A percentile compares a stretch with the other conserved stretches of the same genome.
These are phyloP conservation scores for Cheilosia vulpina DNA, from an alignment of 2,888 invertebrate species.

Conservation along the genomic window DNA sequence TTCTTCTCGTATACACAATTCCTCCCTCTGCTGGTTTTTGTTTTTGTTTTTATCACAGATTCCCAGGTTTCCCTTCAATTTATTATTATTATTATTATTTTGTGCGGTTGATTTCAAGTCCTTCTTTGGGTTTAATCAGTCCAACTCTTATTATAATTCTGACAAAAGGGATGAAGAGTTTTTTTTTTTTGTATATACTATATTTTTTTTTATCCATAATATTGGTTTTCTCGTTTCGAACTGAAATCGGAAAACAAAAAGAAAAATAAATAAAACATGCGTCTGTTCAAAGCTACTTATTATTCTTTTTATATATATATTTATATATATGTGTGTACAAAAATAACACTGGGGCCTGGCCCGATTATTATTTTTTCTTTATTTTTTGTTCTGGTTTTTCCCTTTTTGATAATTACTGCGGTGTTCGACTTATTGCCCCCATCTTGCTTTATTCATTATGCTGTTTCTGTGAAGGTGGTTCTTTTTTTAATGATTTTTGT, in stretches of 20 bases:
- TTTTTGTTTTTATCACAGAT: conserved; percentile 63
- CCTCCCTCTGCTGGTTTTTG: conserved; percentile 41
- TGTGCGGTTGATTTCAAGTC: conserved; percentile 63
- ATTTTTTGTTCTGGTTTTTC: conserved; percentile 15
- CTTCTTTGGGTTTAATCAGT: conserved; percentile 69
- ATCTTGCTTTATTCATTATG: conserved; percentile 46
- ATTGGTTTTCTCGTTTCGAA: conserved; percentile 42
- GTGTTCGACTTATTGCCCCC: conserved; percentile 52
- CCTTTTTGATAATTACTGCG: conserved; percentile 42
- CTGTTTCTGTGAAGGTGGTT: conserved; percentile 38
- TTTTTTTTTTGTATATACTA: not conserved
- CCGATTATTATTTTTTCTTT: conserved; percentile 43
- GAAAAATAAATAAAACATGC: conserved; percentile 55
- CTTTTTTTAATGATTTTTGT: conserved; percentile 51
- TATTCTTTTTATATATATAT: conserved; percentile 32
- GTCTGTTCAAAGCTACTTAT: conserved; percentile 62
- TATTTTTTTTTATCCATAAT: conserved; percentile 46
- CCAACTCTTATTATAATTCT: conserved; percentile 49
- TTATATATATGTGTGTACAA: not conserved
- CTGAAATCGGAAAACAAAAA: conserved; percentile 27
- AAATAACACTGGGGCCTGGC: conserved; percentile 26
- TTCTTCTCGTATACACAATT: conserved; percentile 53
- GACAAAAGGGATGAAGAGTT: conserved; percentile 55
- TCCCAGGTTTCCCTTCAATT: conserved; percentile 67
- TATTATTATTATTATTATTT: conserved; percentile 70